Base-by-base conservation (phyloP, 2,113 vertebrate species). In the Motacilla alba region DNA sequence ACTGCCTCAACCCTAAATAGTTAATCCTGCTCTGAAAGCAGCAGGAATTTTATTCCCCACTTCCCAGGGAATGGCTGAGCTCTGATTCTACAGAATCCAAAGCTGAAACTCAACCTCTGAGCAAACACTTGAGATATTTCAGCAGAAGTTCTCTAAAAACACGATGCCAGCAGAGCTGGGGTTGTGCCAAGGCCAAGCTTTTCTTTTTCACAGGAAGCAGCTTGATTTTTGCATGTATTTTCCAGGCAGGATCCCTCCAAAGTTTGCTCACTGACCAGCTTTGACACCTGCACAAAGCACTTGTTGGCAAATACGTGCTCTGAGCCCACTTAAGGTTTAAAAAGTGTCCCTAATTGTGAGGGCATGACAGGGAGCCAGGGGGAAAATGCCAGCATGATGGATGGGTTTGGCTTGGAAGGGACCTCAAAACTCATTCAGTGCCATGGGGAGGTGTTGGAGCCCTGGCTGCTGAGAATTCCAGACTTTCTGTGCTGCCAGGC, bases 381-480 rank as follows among this genome's bases (percentile, higher is more conserved):
- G 5, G 7, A 0, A 66, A 87, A 76, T 37, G 5, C 35, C 58
- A 76, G 30, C 47, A 55, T 63, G 5, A 41, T 14, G 20, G 28
- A 46, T 69, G n/a, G 10, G 18, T 24, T 70, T 52, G 39, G 12
- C 27, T 11, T 28, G 27, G 22, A 22, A 52, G 10, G 22, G 10
- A 52, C 3, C 3, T 33, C 24, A 53, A 62, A 60, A 3, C 1
- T 5, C 47, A 14, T 60, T 18, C 59, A 27, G 24, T 10, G 50
- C 15, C 43, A 24, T 9, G 43, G 35, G 60, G 44, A 68, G 62
- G 37, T 26, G 58, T 17, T 37, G 15, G 23, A 37, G 2, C 10
- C n/a, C 58, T 59, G 58, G 15, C 0, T 37, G 2, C 10, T 37
- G 58, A 59, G n/a, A 59, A 59, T 59, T 26, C 0, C 0, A 8